Base-by-base conservation (phyloP, 64 coral and sea anemone species). In the Montipora capricornis region DNA sequence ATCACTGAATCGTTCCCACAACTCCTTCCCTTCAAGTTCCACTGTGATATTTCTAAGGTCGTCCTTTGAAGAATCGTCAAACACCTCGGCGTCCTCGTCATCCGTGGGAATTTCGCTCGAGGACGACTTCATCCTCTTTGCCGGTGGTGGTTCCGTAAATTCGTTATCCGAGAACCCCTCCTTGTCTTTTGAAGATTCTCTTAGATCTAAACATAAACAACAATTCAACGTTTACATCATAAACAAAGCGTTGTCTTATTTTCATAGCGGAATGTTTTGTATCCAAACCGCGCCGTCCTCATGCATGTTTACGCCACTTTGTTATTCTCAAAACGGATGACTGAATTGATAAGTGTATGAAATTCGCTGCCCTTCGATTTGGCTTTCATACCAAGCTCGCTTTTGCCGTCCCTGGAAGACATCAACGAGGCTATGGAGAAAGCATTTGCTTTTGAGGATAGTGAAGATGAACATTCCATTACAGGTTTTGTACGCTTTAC, bases 1-100 rank as follows among this genome's bases (percentile, higher is more conserved):
- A 60, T 99, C 98, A 80, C 94, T 99, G 73, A 99, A 99, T 52
- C 98, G 89, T 66, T 99, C 95, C 98, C 98, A 99, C 61, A 99
- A 24, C 44, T 99, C 98, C 77, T 87, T 89, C 67, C 98, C 98
- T 80, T 99, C 98, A 20, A 99, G 87, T 20, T 83, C 75, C 37
- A 99, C 95, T 20, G 87, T 89, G 15, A 99, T 96, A 68, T 80
- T 96, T 50, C 89, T 91, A 45, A 99, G 84, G 57, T 88, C 89
- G 77, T 93, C 77, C 68, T 86, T 89, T 8, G 45, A 55, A 5
- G 49, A 6, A 17, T 90, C 68, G 50, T 93, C 78, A 14, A 81
- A 74, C 58, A 71, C 92, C 74, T 79, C 50, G 76, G 9, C 14
- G 75, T 87, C 84, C 53, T 93, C 84, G 84, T 88, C 83, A 19